Base-by-base conservation (phyloP, 2,888 invertebrate genomes). In the Melanostoma scalare region DNA sequence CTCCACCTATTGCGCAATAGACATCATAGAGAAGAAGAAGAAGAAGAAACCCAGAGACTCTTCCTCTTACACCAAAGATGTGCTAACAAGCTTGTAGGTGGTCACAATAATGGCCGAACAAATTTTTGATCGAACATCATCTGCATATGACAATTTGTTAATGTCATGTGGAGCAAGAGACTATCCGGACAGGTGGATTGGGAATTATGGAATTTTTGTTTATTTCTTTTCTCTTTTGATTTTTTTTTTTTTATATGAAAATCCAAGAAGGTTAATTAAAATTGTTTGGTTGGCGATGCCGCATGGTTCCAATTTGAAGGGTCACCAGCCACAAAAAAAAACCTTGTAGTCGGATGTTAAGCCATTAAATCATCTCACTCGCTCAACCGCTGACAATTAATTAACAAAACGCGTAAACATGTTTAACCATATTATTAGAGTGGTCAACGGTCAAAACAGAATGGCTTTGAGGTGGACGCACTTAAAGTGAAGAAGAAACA, bases 51-150 rank as follows among this genome's bases (percentile, higher is more conserved):
- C 36, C 6, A 44, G 42, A 42, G 9, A 42, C 42, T 31, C 40
- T 44, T 60, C 33, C 2, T 9, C 30, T 6, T 20, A 35, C 30
- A 6, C 53, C 68, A 36, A 60, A 75, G 58, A 75, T 68, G 67
- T 75, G 75, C 67, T 68, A 75, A 75, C 75, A 40, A 35, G 58
- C 81, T 67, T 76, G 76, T 81, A 76, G 76, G 81, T 81, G 81
- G 81, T 61, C 76, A 48, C 10, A 38, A 65, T 69, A 75, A 79
- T 79, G 38, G 63, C 40, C 65, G 3, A 52, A 75, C 69, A 69
- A 63, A 56, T 74, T 68, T 68, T 79, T 68, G 42, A 67, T 46
- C 67, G 60, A 76, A 71, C 40, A 46, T 72, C 80, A 81, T 81
- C 60, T 76, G 81, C 72, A 76, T 78, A 72, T 35, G 76, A 50